Conservation (phyloP, 2,113 vertebrate genomes). For the Stegastes partitus region DNA sequence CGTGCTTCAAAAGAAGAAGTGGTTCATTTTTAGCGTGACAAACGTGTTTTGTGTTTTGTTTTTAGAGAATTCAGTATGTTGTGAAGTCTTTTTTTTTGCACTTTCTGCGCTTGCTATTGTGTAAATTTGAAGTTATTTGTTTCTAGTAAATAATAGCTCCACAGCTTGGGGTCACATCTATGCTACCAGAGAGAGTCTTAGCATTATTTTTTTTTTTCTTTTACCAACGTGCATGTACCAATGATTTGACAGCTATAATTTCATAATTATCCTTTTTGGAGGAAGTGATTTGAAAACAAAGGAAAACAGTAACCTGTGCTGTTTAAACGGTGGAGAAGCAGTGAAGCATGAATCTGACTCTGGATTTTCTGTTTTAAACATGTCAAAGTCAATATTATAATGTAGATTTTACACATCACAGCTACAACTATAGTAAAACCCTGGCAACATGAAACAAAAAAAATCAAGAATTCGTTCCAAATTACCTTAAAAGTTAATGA, state of each 20-base stretch:
- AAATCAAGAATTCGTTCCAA: no score
- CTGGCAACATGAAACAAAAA: not conserved
- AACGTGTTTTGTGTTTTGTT: not conserved
- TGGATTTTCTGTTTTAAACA: no score
- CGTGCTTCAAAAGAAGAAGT: slow-evolving; percentile 17
- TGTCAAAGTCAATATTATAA: no score
- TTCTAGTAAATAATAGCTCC: slow-evolving; percentile 38
- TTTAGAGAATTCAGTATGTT: not conserved
- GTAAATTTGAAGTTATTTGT: slow-evolving; percentile 19
- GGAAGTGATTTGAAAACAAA: not conserved
- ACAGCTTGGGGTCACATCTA: slow-evolving; percentile 4
- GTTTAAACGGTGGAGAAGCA: not conserved
- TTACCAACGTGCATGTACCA: not conserved
- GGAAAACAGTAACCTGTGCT: not conserved
- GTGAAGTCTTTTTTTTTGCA: slow-evolving; percentile 18
- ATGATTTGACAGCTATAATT: slow-evolving; percentile 5
- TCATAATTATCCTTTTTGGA: slow-evolving; percentile 7
- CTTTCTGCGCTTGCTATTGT: slow-evolving; percentile 6
- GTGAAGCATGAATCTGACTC: slow-evolving; percentile 5
- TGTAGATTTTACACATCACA: not conserved
- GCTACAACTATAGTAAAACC: not conserved
- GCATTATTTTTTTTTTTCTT: not conserved
- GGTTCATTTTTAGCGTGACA: not conserved
- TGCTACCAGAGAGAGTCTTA: not conserved
- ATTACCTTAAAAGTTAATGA: slow-evolving; percentile 10